A percentile compares a stretch with the other conserved stretches of the same genome.
Evolutionary conservation across 2,797 vertebrate genomes (phyloP).

Genomic region (Lindbergichthys nudifrons): DNA sequence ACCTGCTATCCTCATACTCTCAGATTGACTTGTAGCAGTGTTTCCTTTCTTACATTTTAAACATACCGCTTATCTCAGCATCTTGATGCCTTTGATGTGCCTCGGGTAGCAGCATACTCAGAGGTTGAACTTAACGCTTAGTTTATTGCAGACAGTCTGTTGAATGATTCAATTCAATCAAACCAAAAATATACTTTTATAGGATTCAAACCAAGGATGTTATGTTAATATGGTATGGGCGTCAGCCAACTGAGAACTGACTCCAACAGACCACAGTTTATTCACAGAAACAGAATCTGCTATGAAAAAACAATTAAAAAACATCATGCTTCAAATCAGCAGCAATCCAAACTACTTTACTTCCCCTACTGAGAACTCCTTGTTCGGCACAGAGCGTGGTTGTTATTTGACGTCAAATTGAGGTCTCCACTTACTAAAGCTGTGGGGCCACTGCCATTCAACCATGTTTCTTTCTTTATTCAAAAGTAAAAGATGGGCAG

Average conservation of each 20-base stretch:
- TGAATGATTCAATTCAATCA: slow-evolving; percentile 2
- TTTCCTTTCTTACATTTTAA: not conserved
- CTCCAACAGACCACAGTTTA: slow-evolving; percentile 27
- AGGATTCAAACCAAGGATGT: slow-evolving; percentile 40
- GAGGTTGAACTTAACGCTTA: slow-evolving; percentile 1
- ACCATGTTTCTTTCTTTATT: slow-evolving; percentile 31
- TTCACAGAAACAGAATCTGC: slow-evolving; percentile 29
- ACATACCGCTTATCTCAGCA: not conserved
- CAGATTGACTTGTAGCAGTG: not conserved
- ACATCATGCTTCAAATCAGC: slow-evolving; percentile 33
- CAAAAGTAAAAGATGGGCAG: slow-evolving; percentile 35
- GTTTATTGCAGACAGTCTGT: not conserved
- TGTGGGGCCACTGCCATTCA: slow-evolving; percentile 45
- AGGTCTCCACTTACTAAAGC: slow-evolving; percentile 39
- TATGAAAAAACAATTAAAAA: not conserved
- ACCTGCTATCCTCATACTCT: not conserved
- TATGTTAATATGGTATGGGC: slow-evolving; percentile 22
- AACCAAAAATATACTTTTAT: slow-evolving; percentile 49
- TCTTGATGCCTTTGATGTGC: not conserved
- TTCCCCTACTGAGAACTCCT: slow-evolving; percentile 11
- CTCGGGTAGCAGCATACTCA: not conserved
- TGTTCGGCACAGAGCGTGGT: slow-evolving; percentile 23
- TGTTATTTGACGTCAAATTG: slow-evolving; percentile 50
- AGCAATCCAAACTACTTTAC: slow-evolving; percentile 35
- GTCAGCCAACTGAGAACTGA: slow-evolving; percentile 27